Evolutionary conservation across 1,140 invertebrate genomes (phyloP).

Genomic region (Drusus annulatus): DNA sequence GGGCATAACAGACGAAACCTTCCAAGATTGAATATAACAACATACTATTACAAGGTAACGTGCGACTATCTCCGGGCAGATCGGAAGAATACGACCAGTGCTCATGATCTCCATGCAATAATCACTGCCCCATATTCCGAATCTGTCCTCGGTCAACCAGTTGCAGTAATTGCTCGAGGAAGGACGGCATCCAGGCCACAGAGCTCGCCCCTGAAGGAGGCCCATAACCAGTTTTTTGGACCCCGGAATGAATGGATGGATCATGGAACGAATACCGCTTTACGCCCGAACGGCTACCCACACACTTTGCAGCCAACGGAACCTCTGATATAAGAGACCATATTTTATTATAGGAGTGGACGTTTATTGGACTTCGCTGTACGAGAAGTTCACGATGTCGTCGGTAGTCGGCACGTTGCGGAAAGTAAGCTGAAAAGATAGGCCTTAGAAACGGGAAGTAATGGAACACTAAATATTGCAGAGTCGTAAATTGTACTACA

Average conservation of each 20-base stretch:
- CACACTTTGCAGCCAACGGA: background rate
- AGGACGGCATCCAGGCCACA: slow-evolving; percentile 28
- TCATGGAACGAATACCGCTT: slow-evolving; percentile 14
- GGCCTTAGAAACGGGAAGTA: too few species aligned
- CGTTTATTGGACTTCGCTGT: background rate
- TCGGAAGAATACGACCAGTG: background rate
- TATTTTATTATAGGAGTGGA: too few species aligned
- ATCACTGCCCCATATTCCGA: slow-evolving; percentile 21
- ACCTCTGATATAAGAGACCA: background rate
- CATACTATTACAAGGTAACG: too few species aligned
- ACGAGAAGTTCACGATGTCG: background rate
- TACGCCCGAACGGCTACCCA: slow-evolving; percentile 10
- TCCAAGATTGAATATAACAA: too few species aligned
- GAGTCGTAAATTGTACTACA: too few species aligned
- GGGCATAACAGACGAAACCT: too few species aligned
- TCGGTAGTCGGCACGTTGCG: too few species aligned
- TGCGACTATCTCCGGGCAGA: background rate
- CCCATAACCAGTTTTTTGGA: slow-evolving; percentile 35
- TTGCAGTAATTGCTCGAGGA: background rate
- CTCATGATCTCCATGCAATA: background rate
- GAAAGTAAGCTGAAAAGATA: too few species aligned
- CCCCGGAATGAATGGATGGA: slow-evolving; percentile 31
- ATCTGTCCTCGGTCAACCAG: slow-evolving; percentile 13
- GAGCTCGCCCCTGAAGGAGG: slow-evolving; percentile 20
- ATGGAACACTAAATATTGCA: too few species aligned